Percentiles rank a stretch among this genome's conserved stretches.
Evolutionary conservation across 2,113 vertebrate species (phyloP).

Genomic region (Tonatia bakeri): DNA sequence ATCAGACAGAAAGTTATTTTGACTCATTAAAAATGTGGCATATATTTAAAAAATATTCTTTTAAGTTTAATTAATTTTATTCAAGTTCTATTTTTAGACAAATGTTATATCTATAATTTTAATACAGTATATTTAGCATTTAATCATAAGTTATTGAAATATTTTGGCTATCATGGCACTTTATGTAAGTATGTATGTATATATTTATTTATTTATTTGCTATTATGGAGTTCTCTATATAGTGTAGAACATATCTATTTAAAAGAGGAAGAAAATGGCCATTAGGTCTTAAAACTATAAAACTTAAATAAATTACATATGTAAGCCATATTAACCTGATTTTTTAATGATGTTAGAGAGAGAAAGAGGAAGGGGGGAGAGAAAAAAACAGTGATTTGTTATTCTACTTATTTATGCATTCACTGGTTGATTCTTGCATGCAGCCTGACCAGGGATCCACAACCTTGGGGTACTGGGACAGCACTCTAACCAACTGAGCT

Average conservation of each 20-base stretch:
- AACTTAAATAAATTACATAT: not conserved
- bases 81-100: not conserved
- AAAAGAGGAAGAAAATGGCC: not conserved
- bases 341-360: not conserved
- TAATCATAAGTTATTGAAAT: not conserved
- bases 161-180: not conserved
- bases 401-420: too few species aligned
- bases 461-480: too few species aligned
- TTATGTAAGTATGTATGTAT: not conserved
- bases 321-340: not conserved
- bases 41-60: not conserved
- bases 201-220: not conserved
- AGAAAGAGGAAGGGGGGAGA: too few species aligned
- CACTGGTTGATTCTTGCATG: too few species aligned
- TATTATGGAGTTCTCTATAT: not conserved
- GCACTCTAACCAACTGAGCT: too few species aligned
- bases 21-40: not conserved
- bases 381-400: too few species aligned
- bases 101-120: not conserved
- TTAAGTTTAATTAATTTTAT: not conserved
- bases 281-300: not conserved
- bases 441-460: too few species aligned
- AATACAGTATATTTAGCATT: not conserved
- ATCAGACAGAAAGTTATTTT: not conserved
- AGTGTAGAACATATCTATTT: not conserved